A percentile compares a stretch with the other conserved stretches of the same genome.
phyloP scores from a whole-genome alignment of 2,797 vertebrate species.

The Fistularia commersonii region DNA sequence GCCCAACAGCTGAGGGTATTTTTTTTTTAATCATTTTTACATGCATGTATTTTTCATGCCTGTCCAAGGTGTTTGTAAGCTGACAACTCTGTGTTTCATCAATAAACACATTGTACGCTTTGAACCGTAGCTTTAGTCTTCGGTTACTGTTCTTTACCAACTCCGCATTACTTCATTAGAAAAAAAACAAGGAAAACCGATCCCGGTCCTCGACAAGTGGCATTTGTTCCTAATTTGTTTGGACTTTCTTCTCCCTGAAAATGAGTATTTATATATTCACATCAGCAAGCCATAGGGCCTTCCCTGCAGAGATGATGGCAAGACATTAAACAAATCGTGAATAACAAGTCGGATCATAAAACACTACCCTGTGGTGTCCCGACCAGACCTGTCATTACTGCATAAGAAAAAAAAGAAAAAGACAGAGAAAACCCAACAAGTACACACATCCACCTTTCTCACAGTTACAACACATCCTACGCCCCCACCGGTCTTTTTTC shows the following conservation, averaged over 20 bases:
- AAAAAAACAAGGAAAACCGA: conserved; percentile 32
- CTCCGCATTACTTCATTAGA: conserved; percentile 18
- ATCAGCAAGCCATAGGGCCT: conserved; percentile 68
- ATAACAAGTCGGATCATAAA: conserved; percentile 76
- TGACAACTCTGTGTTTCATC: not conserved
- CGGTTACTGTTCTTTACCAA: conserved; percentile 29
- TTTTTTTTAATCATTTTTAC: conserved; percentile 13
- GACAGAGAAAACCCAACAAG: conserved; percentile 30
- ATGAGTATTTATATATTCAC: conserved; percentile 74
- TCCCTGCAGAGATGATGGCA: conserved; percentile 80
- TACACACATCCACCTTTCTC: conserved; percentile 29
- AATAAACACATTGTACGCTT: not conserved
- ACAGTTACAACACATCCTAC: conserved; percentile 41
- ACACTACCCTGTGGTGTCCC: conserved; percentile 71
- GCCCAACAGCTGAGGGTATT: conserved; percentile 26
- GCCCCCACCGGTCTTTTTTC: conserved; percentile 28
- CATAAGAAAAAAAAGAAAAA: conserved; percentile 54
- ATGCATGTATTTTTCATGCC: conserved; percentile 8
- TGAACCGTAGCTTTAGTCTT: conserved; percentile 14
- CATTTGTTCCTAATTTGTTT: conserved; percentile 70
- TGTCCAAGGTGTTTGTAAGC: conserved; percentile 11
- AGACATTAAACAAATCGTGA: conserved; percentile 76
- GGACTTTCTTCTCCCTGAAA: conserved; percentile 47
- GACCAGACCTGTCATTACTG: conserved; percentile 74
- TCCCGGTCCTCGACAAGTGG: conserved; percentile 55